Conservation (phyloP, 2,888 invertebrate species). For the Catocala nupta region DNA sequence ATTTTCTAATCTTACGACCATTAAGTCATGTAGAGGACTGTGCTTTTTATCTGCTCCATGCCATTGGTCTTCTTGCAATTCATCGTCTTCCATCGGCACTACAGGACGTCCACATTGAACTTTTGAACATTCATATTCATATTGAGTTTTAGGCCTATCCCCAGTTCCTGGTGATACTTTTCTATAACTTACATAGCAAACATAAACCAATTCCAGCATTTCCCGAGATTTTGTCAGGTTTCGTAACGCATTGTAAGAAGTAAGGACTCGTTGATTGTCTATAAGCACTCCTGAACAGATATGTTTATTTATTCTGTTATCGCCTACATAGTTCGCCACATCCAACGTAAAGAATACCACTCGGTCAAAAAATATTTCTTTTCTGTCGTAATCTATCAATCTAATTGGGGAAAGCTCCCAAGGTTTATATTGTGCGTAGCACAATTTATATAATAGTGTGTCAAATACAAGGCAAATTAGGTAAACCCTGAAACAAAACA, state of each 20-base stretch:
- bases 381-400: no score
- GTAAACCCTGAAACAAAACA: no score
- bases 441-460: no score
- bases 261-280: not conserved
- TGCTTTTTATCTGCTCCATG: constrained; percentile 11
- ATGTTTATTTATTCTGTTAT: not conserved
- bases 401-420: no score
- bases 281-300: constrained; percentile 7
- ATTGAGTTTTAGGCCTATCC: no score
- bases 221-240: not conserved
- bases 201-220: not conserved
- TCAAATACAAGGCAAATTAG: no score
- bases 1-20: constrained; percentile 1
- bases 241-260: constrained; percentile 18
- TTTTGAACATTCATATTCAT: not conserved
- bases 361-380: no score
- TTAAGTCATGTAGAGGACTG: constrained; percentile 13
- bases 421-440: no score
- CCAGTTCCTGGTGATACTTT: not conserved
- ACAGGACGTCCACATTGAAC: constrained; percentile 6
- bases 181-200: not conserved
- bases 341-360: no score
- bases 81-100: constrained; percentile 12
- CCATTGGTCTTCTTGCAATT: constrained; percentile 8
- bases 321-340: no score